These are phyloP conservation scores for Poecile montanus DNA, from an alignment of 2,797 vertebrate genomes.

Conservation along the genomic window DNA sequence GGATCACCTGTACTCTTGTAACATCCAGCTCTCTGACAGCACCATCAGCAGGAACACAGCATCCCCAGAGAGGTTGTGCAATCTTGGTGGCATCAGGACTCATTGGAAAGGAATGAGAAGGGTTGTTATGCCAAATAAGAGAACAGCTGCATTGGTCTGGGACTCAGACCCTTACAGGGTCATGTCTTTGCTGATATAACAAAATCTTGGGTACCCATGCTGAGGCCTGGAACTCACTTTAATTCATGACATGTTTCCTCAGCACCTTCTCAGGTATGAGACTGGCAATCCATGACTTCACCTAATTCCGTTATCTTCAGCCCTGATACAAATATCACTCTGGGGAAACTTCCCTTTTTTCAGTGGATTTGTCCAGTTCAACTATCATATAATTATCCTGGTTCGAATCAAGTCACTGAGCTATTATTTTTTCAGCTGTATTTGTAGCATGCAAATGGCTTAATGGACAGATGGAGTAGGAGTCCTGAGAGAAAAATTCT, in stretches of 20 bases:
- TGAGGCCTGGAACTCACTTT: background rate
- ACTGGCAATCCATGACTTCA: background rate
- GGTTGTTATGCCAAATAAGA: background rate
- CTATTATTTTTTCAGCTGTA: background rate
- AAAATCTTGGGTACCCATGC: background rate
- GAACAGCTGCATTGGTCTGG: background rate
- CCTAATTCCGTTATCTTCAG: background rate
- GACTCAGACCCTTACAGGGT: background rate
- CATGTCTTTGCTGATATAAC: background rate
- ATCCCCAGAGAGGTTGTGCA: accelerated
- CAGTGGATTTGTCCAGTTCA: background rate
- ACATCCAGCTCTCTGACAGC: background rate
- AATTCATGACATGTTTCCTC: background rate
- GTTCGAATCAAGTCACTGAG: background rate
- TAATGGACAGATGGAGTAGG: background rate
- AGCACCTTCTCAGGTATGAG: background rate
- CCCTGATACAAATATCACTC: background rate
- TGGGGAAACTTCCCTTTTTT: background rate
- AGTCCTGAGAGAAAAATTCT: background rate
- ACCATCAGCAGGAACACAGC: background rate
- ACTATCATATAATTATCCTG: background rate
- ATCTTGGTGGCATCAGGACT: background rate
- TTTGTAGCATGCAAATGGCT: background rate
- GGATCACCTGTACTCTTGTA: background rate
- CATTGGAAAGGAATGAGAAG: background rate